Percentiles rank a stretch among this genome's conserved stretches.
Evolutionary conservation across 92 coral and sea anemone genomes (phyloP).

Genomic region (Porites rus): DNA sequence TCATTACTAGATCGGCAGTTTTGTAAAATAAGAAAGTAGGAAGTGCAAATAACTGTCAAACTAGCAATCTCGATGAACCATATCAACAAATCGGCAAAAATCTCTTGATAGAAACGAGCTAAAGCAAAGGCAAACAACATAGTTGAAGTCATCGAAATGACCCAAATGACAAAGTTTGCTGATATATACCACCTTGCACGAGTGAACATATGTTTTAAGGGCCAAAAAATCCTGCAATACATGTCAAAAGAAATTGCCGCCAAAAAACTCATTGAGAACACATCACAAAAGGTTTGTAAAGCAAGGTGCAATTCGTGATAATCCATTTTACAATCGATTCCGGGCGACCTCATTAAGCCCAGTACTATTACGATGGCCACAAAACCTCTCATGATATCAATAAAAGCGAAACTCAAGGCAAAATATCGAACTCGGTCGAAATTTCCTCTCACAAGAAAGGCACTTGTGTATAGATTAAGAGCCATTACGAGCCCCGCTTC

Average conservation of each 20-base stretch:
- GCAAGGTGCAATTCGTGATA: slow-evolving; percentile 10
- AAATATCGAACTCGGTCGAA: slow-evolving; percentile 33
- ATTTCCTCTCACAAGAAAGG: slow-evolving; percentile 7
- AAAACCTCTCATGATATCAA: slow-evolving; percentile 22
- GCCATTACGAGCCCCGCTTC: slow-evolving; percentile 47
- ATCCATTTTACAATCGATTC: slow-evolving; percentile 4
- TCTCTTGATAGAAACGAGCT: slow-evolving; percentile 3
- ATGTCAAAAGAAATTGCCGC: slow-evolving; percentile 38
- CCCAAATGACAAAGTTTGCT: slow-evolving; percentile 13
- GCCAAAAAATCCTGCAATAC: slow-evolving; percentile 35
- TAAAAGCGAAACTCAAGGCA: slow-evolving; percentile 19
- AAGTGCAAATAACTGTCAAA: neutral
- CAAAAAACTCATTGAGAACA: slow-evolving; percentile 19
- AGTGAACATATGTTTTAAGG: slow-evolving; percentile 8
- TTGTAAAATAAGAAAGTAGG: slow-evolving; percentile 9
- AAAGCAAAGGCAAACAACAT: slow-evolving; percentile 24
- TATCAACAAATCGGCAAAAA: slow-evolving; percentile 3
- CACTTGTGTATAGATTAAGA: slow-evolving; percentile 38
- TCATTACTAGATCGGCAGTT: neutral
- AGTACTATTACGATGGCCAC: slow-evolving; percentile 12
- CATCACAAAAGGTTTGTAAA: slow-evolving; percentile 13
- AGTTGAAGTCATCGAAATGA: slow-evolving; percentile 17
- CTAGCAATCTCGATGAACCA: slow-evolving; percentile 18
- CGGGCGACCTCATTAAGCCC: slow-evolving; percentile 6
- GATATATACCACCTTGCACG: slow-evolving; percentile 29